These are phyloP conservation scores for Conistra vaccinii DNA, from an alignment of 2,888 invertebrate species.

Conservation along the genomic window DNA sequence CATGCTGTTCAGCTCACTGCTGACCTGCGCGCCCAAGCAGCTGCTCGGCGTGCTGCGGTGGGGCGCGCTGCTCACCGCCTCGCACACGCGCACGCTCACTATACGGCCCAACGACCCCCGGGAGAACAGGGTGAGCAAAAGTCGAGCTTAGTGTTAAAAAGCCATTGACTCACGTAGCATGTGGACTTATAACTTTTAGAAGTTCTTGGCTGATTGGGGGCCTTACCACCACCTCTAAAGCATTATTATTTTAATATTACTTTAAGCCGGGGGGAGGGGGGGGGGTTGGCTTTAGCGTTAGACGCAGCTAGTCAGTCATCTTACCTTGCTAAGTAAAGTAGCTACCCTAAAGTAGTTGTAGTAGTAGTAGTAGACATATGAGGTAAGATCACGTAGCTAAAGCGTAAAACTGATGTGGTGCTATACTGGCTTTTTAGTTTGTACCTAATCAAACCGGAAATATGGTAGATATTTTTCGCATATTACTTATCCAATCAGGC, in stretches of 20 bases:
- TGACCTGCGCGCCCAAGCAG: constrained; percentile 92
- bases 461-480: neutral
- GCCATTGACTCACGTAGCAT: neutral
- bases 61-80: constrained; percentile 94
- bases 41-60: constrained; percentile 92
- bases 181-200: neutral
- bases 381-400: neutral
- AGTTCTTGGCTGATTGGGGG: neutral
- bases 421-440: neutral
- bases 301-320: neutral
- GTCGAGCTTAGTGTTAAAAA: neutral
- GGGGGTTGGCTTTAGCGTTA: neutral
- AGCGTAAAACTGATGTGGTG: neutral
- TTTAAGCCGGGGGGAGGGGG: too few species aligned
- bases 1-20: constrained; percentile 94
- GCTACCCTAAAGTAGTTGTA: neutral
- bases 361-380: too few species aligned
- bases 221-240: too few species aligned
- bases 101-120: constrained; percentile 96
- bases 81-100: constrained; percentile 93
- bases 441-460: neutral
- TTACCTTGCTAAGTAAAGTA: too few species aligned
- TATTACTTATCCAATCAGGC: neutral
- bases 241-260: too few species aligned
- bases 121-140: constrained; percentile 91